Evolutionary conservation across 2,113 vertebrate species (phyloP).

Genomic region (Piaya cayana): DNA sequence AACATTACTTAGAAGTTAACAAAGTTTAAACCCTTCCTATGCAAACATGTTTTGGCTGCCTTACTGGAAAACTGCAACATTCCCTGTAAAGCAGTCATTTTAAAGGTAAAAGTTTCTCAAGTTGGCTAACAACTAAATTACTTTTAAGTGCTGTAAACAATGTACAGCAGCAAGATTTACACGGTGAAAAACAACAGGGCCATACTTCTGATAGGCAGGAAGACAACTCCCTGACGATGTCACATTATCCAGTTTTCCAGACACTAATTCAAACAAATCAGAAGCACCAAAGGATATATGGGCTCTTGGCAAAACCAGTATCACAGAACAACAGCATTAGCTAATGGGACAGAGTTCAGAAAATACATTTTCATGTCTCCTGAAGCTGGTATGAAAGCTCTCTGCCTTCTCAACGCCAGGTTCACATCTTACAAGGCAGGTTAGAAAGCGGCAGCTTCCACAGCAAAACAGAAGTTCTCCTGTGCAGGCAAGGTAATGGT

Average conservation of each 20-base stretch:
- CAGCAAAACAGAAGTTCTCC: rapidly evolving
- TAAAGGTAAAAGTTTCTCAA: background rate
- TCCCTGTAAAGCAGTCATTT: background rate
- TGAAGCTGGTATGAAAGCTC: background rate
- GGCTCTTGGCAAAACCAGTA: background rate
- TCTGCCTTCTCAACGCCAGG: rapidly evolving
- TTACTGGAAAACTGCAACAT: background rate
- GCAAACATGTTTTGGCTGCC: background rate
- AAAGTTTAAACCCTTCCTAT: background rate
- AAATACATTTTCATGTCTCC: background rate
- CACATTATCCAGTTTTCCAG: background rate
- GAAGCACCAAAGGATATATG: rapidly evolving
- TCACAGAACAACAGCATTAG: background rate
- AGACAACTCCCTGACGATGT: background rate
- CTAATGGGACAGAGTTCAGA: background rate
- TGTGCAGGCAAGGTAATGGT: background rate
- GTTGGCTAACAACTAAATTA: background rate
- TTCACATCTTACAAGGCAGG: background rate
- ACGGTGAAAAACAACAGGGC: background rate
- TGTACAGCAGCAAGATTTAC: background rate
- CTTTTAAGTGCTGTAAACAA: background rate
- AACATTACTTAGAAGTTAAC: background rate
- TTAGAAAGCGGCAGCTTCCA: background rate
- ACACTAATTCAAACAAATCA: background rate
- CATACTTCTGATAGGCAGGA: background rate